Percentiles rank a stretch among this genome's conserved stretches.
Conservation (phyloP, 1,140 invertebrate species). For the Ctenoplectra terminalis region DNA sequence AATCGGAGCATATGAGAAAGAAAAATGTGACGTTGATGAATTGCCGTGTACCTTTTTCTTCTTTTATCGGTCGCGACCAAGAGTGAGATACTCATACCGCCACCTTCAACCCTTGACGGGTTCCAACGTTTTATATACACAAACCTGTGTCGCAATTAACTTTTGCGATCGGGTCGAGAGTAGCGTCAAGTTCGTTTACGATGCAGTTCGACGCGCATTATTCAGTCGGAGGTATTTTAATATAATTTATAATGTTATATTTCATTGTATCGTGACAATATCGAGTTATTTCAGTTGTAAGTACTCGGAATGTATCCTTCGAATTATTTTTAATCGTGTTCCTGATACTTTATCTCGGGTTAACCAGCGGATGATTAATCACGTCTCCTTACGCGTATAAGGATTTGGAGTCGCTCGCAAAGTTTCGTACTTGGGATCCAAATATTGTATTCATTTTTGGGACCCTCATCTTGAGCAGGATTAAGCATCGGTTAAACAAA, state of each 20-base stretch:
- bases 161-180: neutral
- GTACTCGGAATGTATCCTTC: conserved; percentile 9
- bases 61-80: neutral
- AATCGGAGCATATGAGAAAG: neutral
- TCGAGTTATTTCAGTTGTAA: neutral
- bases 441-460: no score
- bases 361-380: neutral
- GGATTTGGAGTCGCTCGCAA: neutral
- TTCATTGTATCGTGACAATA: neutral
- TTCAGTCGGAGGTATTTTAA: neutral
- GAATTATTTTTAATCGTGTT: neutral
- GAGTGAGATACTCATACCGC: neutral
- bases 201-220: neutral
- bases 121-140: neutral
- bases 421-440: no score
- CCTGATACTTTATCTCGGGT: neutral
- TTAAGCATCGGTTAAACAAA: no score
- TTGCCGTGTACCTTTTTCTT: neutral
- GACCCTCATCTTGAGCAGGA: no score
- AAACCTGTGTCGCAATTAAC: neutral
- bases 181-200: neutral
- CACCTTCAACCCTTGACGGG: conserved; percentile 23
- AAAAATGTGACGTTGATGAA: conserved; percentile 12
- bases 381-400: no score
- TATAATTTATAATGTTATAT: conserved; percentile 1